Evolutionary conservation across 2,113 vertebrate species (phyloP).

Genomic region (Dryoscopus gambensis): DNA sequence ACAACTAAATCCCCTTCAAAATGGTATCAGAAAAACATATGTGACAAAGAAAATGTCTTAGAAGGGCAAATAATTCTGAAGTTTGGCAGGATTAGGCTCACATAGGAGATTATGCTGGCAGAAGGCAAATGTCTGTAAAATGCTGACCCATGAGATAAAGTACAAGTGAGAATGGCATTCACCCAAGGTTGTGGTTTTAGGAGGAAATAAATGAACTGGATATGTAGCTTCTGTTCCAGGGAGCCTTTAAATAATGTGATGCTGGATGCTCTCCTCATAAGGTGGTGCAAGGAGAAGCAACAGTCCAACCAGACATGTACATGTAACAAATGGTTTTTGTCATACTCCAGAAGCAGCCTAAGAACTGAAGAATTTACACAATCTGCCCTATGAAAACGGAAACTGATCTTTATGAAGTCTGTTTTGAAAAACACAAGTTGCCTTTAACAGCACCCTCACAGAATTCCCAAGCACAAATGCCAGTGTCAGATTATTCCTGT

Average conservation of each 20-base stretch:
- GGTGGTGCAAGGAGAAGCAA: background rate
- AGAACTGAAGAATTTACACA: background rate
- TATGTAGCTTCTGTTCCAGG: background rate
- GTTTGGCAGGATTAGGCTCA: background rate
- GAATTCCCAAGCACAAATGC: background rate
- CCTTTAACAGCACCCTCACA: background rate
- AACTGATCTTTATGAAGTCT: background rate
- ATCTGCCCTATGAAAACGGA: background rate
- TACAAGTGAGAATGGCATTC: background rate
- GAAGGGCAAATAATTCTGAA: background rate
- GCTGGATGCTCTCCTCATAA: background rate
- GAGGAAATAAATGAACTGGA: background rate
- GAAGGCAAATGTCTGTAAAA: background rate
- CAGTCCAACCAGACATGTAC: background rate
- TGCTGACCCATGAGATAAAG: background rate
- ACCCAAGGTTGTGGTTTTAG: background rate
- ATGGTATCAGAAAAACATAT: background rate
- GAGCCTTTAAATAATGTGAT: background rate
- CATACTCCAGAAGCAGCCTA: background rate
- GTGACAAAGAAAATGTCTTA: background rate
- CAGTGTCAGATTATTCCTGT: background rate
- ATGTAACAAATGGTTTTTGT: background rate
- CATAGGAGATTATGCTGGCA: background rate
- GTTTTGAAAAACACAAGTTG: background rate
- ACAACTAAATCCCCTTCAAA: background rate